These are phyloP conservation scores for Hirtodrosophila cameraria DNA, from an alignment of 2,888 invertebrate species.

Conservation along the genomic window DNA sequence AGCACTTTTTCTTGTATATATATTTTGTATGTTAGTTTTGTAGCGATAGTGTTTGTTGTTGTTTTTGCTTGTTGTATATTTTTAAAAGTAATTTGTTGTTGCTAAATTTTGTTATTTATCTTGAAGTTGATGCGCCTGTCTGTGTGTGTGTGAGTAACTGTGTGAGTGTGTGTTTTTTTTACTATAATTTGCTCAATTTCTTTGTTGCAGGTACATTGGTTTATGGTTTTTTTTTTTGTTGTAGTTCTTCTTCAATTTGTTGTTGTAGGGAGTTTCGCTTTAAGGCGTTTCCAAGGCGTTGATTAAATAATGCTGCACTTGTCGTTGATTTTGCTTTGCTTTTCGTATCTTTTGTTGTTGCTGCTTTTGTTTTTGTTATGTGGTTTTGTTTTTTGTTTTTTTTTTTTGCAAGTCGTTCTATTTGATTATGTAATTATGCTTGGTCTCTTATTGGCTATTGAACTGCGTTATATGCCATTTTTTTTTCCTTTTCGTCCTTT, in stretches of 20 bases:
- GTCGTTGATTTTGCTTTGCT: conserved; percentile 39
- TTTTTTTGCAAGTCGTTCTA: conserved; percentile 63
- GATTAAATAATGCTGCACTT: conserved; percentile 75
- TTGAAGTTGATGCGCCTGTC: conserved; percentile 20
- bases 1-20: conserved; percentile 45
- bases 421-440: conserved; percentile 83
- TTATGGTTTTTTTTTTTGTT: conserved; percentile 35
- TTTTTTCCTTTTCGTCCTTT: conserved; percentile 28
- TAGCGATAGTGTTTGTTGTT: conserved; percentile 13
- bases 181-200: conserved; percentile 67
- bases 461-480: conserved; percentile 65
- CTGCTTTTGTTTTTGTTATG: conserved; percentile 29
- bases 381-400: conserved; percentile 20
- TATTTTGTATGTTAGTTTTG: conserved; percentile 23
- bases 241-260: conserved; percentile 16
- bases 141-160: conserved; percentile 16
- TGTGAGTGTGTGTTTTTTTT: conserved; percentile 21
- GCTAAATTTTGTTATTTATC: conserved; percentile 45
- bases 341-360: conserved; percentile 27
- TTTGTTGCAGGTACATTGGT: conserved; percentile 75
- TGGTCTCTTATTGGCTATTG: conserved; percentile 81
- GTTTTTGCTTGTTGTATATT: conserved; percentile 58
- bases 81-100: conserved; percentile 69
- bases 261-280: conserved; percentile 6
- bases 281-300: conserved; percentile 59